Percentiles rank a stretch among this genome's conserved stretches.
phyloP scores from a whole-genome alignment of 2,113 vertebrate species.

The Podarcis muralis region DNA sequence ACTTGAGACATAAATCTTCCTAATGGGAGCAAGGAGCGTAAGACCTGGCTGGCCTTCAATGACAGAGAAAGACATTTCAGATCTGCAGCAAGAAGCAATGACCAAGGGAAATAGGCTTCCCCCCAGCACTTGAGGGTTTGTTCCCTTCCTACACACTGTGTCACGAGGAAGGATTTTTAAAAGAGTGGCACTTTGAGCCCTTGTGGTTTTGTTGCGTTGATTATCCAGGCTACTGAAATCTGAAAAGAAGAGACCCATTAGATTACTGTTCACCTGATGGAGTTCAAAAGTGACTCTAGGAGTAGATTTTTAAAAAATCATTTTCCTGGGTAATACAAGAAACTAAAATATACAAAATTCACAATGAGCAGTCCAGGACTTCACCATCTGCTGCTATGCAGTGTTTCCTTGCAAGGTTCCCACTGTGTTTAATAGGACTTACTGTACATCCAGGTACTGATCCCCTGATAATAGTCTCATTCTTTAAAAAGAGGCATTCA shows the following conservation, averaged over 20 bases:
- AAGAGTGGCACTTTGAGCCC: not conserved
- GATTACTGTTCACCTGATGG: not conserved
- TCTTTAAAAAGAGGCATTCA: not conserved
- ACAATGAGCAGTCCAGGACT: not conserved
- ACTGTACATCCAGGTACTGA: not conserved
- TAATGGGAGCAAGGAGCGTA: constrained; percentile 36
- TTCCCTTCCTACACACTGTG: not conserved
- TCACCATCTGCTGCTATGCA: not conserved
- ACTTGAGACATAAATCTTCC: constrained; percentile 22
- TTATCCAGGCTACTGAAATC: not conserved
- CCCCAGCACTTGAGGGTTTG: not conserved
- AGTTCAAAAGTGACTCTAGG: not conserved
- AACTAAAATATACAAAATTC: not conserved
- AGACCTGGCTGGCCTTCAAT: constrained; percentile 33
- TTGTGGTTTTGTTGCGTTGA: not conserved
- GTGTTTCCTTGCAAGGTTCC: not conserved
- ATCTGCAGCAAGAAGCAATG: not conserved
- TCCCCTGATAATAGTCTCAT: not conserved
- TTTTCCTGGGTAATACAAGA: no score
- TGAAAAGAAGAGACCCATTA: not conserved
- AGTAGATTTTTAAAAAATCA: not conserved
- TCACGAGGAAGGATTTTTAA: not conserved
- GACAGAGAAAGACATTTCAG: constrained; percentile 31
- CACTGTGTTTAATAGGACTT: not conserved
- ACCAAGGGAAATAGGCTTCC: not conserved